phyloP scores from a whole-genome alignment of 2,113 vertebrate species.

The Scophthalmus maximus region DNA sequence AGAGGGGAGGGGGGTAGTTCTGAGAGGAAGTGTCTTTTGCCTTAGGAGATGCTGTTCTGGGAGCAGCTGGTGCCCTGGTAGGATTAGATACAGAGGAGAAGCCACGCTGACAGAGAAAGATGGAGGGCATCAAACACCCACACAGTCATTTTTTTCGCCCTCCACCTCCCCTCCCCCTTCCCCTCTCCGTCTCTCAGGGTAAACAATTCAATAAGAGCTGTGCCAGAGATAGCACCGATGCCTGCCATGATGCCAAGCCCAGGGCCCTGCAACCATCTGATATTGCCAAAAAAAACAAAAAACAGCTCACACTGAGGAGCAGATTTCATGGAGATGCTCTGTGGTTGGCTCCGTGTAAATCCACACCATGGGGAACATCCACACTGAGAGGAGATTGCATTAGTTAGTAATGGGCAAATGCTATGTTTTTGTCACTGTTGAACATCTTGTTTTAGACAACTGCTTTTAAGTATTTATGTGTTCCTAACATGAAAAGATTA shows the following conservation, averaged over 20 bases:
- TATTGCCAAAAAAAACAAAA: conserved; percentile 48
- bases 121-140: conserved; percentile 72
- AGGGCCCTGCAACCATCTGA: conserved; percentile 52
- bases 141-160: conserved; percentile 9
- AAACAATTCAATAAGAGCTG: conserved; percentile 60
- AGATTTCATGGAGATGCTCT: conserved; percentile 40
- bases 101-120: conserved; percentile 66
- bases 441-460: background rate
- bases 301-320: conserved; percentile 26
- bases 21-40: conserved; percentile 59
- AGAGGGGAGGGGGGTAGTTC: background rate
- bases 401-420: background rate
- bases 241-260: conserved; percentile 43
- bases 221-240: conserved; percentile 45
- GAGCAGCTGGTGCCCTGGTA: conserved; percentile 70
- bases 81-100: conserved; percentile 63
- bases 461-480: background rate
- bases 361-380: conserved; percentile 2
- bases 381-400: too few species aligned
- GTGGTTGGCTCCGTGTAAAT: conserved; percentile 15
- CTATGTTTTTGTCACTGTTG: background rate
- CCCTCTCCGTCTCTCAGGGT: conserved; percentile 23
- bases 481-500: background rate
- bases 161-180: background rate
- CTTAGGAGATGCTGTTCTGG: conserved; percentile 58